phyloP scores from a whole-genome alignment of 2,113 vertebrate genomes.

The Festucalex cinctus region DNA sequence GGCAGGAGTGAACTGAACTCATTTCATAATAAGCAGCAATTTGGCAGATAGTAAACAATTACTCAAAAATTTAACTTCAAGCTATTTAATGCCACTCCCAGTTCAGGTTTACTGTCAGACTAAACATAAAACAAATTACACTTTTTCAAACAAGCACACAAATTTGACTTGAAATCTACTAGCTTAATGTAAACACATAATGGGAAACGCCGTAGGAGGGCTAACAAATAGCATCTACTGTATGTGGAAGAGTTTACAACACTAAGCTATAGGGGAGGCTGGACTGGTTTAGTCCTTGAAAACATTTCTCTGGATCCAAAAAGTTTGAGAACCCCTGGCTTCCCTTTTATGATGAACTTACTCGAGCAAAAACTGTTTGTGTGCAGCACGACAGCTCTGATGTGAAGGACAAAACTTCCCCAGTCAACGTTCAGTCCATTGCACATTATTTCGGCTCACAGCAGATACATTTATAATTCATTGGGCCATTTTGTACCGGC shows the following conservation, averaged over 20 bases:
- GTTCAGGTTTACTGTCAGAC: not conserved
- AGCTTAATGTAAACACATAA: not conserved
- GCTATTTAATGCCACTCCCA: not conserved
- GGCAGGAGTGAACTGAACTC: not conserved
- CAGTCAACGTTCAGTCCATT: conserved; percentile 23
- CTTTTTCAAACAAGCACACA: too few relatives aligned
- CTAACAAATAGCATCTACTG: not conserved
- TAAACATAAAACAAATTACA: not conserved
- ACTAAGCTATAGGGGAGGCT: too few relatives aligned
- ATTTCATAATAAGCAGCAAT: too few relatives aligned
- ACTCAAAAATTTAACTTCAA: not conserved
- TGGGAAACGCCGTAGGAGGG: not conserved
- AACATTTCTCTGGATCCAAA: not conserved
- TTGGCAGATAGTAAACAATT: not conserved
- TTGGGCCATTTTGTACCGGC: conserved; percentile 6
- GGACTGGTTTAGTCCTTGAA: not conserved
- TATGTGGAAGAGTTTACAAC: too few relatives aligned
- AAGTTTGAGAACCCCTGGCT: not conserved
- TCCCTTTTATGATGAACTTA: not conserved
- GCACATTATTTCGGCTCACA: conserved; percentile 13
- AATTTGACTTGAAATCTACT: too few relatives aligned
- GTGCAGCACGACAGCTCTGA: not conserved
- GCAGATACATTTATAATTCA: conserved; percentile 35
- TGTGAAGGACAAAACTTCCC: not conserved
- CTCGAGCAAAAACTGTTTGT: not conserved